Percentiles rank a stretch among this genome's conserved stretches.
These are phyloP conservation scores for Sinella curviseta DNA, from an alignment of 1,140 invertebrate species.

Conservation along the genomic window DNA sequence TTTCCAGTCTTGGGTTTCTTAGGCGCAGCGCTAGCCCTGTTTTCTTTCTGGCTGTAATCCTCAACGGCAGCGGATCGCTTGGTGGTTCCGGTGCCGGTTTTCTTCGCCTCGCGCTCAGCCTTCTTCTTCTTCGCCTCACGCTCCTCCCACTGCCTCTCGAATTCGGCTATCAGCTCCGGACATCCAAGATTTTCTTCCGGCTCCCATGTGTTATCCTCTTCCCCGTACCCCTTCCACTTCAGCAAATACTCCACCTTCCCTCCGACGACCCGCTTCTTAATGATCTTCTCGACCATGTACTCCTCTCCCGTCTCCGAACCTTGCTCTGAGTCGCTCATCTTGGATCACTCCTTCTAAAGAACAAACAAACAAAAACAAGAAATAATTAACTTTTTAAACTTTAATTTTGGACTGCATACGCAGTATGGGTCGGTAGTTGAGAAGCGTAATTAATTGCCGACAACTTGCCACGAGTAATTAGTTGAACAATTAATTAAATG, in stretches of 20 bases:
- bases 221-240: slow-evolving; percentile 85
- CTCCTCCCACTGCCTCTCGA: slow-evolving; percentile 77
- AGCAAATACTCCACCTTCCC: slow-evolving; percentile 85
- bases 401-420: too few relatives aligned
- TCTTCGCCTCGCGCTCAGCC: slow-evolving; percentile 21
- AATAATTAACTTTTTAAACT: too few relatives aligned
- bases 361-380: too few relatives aligned
- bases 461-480: too few relatives aligned
- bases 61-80: slow-evolving; percentile 20
- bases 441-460: background rate
- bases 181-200: slow-evolving; percentile 89
- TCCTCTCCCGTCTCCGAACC: slow-evolving; percentile 38
- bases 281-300: slow-evolving; percentile 59
- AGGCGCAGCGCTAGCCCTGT: background rate
- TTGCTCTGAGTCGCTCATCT: background rate
- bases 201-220: slow-evolving; percentile 70
- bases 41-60: background rate
- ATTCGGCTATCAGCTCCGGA: slow-evolving; percentile 86
- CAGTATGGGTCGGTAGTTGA: too few relatives aligned
- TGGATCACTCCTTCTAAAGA: background rate
- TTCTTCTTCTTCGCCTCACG: slow-evolving; percentile 60
- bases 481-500: too few relatives aligned
- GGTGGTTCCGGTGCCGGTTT: slow-evolving; percentile 12
- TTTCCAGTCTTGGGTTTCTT: background rate
- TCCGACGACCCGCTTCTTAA: slow-evolving; percentile 75